Base-by-base conservation (phyloP, 2,888 invertebrate genomes). In the Mycalesis mineus region DNA sequence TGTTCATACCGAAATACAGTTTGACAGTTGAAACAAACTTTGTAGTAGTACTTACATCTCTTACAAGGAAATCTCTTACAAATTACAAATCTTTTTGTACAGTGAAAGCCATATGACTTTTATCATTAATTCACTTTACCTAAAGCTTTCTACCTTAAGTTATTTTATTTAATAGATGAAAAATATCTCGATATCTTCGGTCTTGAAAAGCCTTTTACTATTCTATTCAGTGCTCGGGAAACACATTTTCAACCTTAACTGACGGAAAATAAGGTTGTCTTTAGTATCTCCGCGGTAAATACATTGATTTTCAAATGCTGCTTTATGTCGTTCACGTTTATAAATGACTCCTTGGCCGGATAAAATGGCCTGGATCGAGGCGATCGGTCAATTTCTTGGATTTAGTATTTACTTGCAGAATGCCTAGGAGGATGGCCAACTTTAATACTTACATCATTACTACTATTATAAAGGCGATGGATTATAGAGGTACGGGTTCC, bases 281-380 rank as follows among this genome's bases (percentile, higher is more conserved):
- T 51, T 41, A 11, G 11, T 31, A 3, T n/a, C 0, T 31, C 2
- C 14, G 14, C 5, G 51, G 29, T 7, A 4, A 51, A 41, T 3
- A 51, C 40, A 51, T 51, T 50, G 50, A 50, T 50, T 51, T 51
- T 51, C 13, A 31, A 51, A 51, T 40, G n/a, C 31, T n/a, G 31
- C 31, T 51, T 51, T 51, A 51, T 51, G 31, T 31, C 51, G 40
- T 31, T 40, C 41, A 9, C 13, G 31, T 29, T 51, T 51, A 51
- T 51, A 51, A 51, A 51, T 51, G 41, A 31, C 40, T 51, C 40
- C 37, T 39, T 49, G 37, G 37, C 15, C 15, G 29, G 11, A 51
- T 51, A 51, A 31, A 51, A 51, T 41, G 13, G 40, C 15, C n/a
- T 40, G 51, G 7, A 51, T 51, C 0, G 40, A 51, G 15, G 51